phyloP scores from a whole-genome alignment of 2,888 invertebrate species.

The Mellilla xanthometata region DNA sequence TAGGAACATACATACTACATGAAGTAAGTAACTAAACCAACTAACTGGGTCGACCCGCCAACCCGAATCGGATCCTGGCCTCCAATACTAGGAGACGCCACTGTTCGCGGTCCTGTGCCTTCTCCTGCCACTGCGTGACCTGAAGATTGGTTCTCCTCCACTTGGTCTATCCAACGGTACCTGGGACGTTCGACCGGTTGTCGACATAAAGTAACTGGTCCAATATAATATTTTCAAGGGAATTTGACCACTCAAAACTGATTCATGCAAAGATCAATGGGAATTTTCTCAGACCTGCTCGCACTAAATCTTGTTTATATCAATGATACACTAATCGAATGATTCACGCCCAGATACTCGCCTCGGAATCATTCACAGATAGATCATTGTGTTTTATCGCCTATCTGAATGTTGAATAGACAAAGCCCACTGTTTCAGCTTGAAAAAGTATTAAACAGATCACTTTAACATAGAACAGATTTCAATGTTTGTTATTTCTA shows the following conservation, averaged over 20 bases:
- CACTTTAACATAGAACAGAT: background rate
- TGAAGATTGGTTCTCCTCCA: no score
- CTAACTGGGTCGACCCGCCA: no score
- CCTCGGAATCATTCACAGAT: conserved; percentile 28
- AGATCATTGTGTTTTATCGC: conserved; percentile 42
- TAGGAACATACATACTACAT: no score
- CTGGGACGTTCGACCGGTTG: no score
- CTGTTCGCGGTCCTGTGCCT: no score
- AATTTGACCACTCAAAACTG: conserved; percentile 3
- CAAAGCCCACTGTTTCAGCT: conserved; percentile 68
- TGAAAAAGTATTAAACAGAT: conserved; percentile 55
- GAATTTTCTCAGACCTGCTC: conserved; percentile 13
- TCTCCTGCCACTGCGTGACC: no score
- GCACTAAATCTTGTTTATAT: conserved; percentile 6
- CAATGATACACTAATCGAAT: conserved; percentile 13
- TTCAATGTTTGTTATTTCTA: conserved; percentile 27
- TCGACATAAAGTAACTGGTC: no score
- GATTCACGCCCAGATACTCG: conserved; percentile 23
- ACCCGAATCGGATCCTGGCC: no score
- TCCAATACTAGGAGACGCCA: no score
- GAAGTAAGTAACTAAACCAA: no score
- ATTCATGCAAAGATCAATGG: conserved; percentile 12
- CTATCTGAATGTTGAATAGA: conserved; percentile 59
- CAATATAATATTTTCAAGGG: background rate
- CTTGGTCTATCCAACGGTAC: no score